Conservation (phyloP, 2,113 vertebrate genomes). For the Choloepus hoffmanni region DNA sequence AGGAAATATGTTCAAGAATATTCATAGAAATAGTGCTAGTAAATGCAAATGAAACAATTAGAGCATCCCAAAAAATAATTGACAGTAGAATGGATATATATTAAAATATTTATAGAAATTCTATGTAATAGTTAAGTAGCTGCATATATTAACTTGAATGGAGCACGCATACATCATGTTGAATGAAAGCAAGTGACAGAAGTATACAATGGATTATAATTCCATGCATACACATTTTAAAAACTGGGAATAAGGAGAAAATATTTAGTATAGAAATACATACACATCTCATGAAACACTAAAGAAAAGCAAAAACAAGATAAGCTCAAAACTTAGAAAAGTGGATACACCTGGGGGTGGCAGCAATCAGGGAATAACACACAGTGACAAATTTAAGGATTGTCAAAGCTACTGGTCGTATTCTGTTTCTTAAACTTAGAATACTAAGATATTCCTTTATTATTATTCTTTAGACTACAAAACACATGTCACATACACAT, state of each 20-base stretch:
- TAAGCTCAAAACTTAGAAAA: neutral
- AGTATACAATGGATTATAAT: neutral
- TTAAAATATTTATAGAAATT: neutral
- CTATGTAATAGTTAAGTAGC: neutral
- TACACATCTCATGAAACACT: neutral
- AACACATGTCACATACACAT: neutral
- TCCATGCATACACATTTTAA: neutral
- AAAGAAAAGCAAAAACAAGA: neutral
- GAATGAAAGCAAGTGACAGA: neutral
- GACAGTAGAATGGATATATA: neutral
- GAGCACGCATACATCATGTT: neutral
- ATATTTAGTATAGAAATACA: neutral
- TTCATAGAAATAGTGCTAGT: neutral
- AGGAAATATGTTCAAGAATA: neutral
- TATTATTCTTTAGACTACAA: neutral
- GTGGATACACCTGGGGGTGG: neutral
- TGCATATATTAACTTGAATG: neutral
- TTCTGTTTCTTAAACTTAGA: neutral
- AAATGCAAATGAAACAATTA: neutral
- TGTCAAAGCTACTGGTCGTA: neutral
- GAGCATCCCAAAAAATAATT: neutral
- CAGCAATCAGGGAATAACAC: rapidly evolving
- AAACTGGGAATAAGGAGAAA: neutral
- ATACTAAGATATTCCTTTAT: neutral
- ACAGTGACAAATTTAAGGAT: rapidly evolving